Conservation (phyloP, 2,888 invertebrate species). For the Cephus sareptanus region DNA sequence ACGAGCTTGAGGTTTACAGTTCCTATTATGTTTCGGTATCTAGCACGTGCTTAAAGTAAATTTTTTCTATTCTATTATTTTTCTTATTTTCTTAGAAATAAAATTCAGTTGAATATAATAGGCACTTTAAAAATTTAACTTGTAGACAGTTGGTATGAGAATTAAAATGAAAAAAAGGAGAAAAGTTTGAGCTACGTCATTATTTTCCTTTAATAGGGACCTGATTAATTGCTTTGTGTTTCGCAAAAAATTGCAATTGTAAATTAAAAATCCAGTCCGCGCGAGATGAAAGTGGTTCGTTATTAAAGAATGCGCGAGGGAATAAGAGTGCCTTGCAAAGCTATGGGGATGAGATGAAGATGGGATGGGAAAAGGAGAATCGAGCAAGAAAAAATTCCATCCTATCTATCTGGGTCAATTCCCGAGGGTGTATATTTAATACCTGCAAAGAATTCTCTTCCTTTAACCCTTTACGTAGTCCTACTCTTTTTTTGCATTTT, state of each 20-base stretch:
- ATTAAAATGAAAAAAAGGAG: neutral
- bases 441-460: neutral
- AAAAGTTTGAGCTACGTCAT: neutral
- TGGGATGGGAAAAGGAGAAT: slow-evolving; percentile 24
- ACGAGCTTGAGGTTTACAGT: neutral
- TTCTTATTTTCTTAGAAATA: neutral
- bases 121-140: neutral
- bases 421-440: slow-evolving; percentile 8
- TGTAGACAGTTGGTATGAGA: neutral
- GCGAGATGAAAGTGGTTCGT: slow-evolving; percentile 43
- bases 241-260: neutral
- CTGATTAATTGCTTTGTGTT: neutral
- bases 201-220: neutral
- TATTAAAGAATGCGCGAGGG: slow-evolving; percentile 41
- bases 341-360: slow-evolving; percentile 14
- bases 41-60: neutral
- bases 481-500: neutral
- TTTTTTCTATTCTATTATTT: neutral
- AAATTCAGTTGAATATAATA: neutral
- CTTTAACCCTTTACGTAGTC: neutral
- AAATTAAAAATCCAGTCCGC: slow-evolving; percentile 6
- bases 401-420: slow-evolving; percentile 14
- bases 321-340: slow-evolving; percentile 24
- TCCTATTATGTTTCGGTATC: neutral
- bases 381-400: slow-evolving; percentile 20